phyloP scores from a whole-genome alignment of 2,888 invertebrate species.

The Norana najaformis region DNA sequence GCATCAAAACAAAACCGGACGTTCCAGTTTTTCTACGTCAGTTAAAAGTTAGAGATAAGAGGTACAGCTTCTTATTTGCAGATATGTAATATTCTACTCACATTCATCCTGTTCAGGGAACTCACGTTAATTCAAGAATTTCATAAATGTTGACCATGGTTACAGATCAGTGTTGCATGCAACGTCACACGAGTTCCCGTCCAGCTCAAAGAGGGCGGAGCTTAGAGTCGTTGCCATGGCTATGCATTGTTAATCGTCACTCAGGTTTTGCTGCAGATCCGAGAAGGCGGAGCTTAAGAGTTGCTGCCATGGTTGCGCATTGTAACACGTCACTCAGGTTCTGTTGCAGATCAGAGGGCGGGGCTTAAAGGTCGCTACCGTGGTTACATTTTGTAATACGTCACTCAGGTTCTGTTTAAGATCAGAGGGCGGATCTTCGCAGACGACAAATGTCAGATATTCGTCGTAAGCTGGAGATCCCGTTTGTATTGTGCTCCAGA shows the following conservation, averaged over 20 bases:
- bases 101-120: background rate
- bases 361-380: too few species aligned
- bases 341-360: too few species aligned
- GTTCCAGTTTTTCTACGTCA: background rate
- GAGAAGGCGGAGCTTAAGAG: background rate
- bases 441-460: too few species aligned
- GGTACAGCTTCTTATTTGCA: background rate
- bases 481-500: too few species aligned
- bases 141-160: background rate
- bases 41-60: background rate
- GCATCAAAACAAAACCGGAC: background rate
- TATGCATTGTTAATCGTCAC: background rate
- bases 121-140: background rate
- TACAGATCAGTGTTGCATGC: background rate
- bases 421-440: too few species aligned
- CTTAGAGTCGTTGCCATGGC: background rate
- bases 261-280: background rate
- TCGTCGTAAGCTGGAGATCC: too few species aligned
- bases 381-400: too few species aligned
- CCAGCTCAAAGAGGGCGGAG: background rate
- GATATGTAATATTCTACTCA: background rate
- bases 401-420: too few species aligned
- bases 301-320: too few species aligned
- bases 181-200: background rate
- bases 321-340: too few species aligned